phyloP scores from a whole-genome alignment of 2,888 invertebrate genomes.

The Oscheius myriophilus region DNA sequence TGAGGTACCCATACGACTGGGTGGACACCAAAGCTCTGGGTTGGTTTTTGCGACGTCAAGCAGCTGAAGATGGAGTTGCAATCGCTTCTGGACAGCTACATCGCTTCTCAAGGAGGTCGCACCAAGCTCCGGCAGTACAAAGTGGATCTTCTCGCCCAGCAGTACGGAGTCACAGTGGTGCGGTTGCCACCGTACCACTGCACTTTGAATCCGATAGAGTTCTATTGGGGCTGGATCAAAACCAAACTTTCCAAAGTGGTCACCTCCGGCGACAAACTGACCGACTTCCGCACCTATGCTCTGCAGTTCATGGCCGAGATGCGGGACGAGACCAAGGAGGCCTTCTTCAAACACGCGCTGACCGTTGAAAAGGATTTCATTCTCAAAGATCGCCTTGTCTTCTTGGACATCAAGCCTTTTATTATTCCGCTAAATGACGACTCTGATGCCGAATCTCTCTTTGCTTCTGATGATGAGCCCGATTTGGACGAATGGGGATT shows the following conservation, averaged over 20 bases:
- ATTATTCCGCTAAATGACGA: neutral
- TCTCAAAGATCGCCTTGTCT: neutral
- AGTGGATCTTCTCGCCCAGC: neutral
- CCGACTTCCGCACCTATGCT: neutral
- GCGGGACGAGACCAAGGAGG: neutral
- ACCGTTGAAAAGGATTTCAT: neutral
- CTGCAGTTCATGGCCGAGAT: neutral
- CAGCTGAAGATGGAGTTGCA: neutral
- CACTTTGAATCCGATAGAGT: neutral
- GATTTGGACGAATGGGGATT: neutral
- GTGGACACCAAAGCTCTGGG: neutral
- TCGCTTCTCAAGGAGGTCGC: neutral
- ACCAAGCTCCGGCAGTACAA: neutral
- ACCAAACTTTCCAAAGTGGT: neutral
- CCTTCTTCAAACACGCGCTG: neutral
- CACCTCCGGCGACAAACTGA: neutral
- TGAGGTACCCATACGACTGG: neutral
- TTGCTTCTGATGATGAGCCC: neutral
- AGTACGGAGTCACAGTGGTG: neutral
- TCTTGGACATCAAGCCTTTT: neutral
- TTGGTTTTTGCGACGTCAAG: neutral
- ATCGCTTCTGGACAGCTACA: neutral
- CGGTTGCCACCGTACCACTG: slow-evolving; percentile 2
- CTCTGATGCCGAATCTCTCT: too few species aligned
- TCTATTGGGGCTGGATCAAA: slow-evolving; percentile 7